Base-by-base conservation (phyloP, 2,113 vertebrate genomes). In the Lophotis ruficrista region DNA sequence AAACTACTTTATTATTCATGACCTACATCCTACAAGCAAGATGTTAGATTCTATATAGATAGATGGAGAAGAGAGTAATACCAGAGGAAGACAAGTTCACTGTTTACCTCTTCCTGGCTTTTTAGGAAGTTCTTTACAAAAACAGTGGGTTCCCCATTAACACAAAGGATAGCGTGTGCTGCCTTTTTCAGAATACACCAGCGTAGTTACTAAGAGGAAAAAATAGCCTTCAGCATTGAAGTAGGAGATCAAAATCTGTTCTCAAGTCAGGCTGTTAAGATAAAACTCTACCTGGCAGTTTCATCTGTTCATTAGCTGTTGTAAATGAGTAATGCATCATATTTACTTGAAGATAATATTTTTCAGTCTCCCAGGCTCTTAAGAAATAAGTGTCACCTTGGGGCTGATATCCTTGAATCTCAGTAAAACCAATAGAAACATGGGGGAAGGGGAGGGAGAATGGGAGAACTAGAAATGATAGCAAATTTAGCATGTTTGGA, bases 401-500 rank as follows among this genome's bases (percentile, higher is more conserved):
- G 50, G 91, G 77, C 69, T 91, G 37, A 19, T 87, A 79, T 91
- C 27, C 24, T 87, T 76, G 53, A 91, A 71, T 89, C 45, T 35
- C 27, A 87, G 33, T 89, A 94, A 96, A 95, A 89, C 65, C 51
- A 87, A 89, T 2, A 92, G 77, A 93, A 91, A 57, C 45, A 45
- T 12, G 30, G 35, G n/a, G 24, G 17, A 94, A 87, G 15, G 23
- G 58, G n/a, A 88, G n/a, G 43, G 60, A 78, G 65, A 89, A 53
- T 1, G 5, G 48, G 19, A 87, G 50, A 88, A 91, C 17, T 60
- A 84, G 89, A 82, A 92, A 75, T 33, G 10, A 92, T 56, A 93
- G 89, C 57, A 89, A 89, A 75, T 80, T 91, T 92, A 92, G 72
- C 86, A 95, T 93, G 76, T 89, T 97, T 96, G 89, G 94, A 94